Conservation (phyloP, 1,140 invertebrate genomes). For the Varroa destructor region DNA sequence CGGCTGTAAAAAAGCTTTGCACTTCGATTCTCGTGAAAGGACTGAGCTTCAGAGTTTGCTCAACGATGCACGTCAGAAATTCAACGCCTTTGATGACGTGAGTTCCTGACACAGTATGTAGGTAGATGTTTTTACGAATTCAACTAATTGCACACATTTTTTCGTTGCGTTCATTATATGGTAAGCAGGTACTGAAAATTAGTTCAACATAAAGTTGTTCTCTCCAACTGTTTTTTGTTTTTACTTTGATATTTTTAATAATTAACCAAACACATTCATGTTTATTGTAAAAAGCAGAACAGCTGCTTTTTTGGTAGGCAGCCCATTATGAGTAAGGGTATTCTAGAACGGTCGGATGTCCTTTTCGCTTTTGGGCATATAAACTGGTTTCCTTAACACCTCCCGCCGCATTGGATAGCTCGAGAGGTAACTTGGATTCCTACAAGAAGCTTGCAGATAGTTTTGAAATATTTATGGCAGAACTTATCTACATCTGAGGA, state of each 20-base stretch:
- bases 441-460: neutral
- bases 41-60: constrained; percentile 59
- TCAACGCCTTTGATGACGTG: constrained; percentile 58
- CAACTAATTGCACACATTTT: too few species aligned
- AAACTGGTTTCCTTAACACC: neutral
- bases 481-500: too few species aligned
- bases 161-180: too few species aligned
- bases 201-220: too few species aligned
- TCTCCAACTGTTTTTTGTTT: too few species aligned
- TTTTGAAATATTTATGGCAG: too few species aligned
- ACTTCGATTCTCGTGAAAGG: constrained; percentile 58
- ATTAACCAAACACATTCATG: too few species aligned
- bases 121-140: too few species aligned
- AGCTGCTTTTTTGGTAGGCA: too few species aligned
- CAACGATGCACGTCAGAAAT: constrained; percentile 55
- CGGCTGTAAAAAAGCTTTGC: constrained; percentile 58
- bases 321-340: constrained; percentile 21
- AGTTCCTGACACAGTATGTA: constrained; percentile 40
- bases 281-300: too few species aligned
- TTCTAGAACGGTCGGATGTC: neutral
- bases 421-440: neutral
- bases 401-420: neutral
- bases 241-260: too few species aligned
- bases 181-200: too few species aligned
- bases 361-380: constrained; percentile 24